Evolutionary conservation across 2,797 vertebrate species (phyloP).

Genomic region (Scleropages formosus): DNA sequence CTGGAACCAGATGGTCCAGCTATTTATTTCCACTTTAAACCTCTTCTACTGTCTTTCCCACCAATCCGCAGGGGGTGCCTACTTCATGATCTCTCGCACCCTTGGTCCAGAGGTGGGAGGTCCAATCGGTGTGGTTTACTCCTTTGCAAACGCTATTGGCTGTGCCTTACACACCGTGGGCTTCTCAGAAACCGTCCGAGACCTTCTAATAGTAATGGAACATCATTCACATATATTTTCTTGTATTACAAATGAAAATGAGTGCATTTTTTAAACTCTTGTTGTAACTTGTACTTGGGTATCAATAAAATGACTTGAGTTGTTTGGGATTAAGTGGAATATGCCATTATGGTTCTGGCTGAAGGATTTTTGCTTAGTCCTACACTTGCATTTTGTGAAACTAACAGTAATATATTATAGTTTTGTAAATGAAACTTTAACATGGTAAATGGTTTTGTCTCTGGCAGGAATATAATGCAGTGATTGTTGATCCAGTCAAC

Average conservation of each 20-base stretch:
- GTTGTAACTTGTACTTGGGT: too few relatives aligned
- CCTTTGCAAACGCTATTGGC: slow-evolving; percentile 67
- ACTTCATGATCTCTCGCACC: slow-evolving; percentile 71
- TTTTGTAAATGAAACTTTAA: neutral
- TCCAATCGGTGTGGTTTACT: slow-evolving; percentile 67
- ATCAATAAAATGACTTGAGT: too few relatives aligned
- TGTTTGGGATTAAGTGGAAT: neutral
- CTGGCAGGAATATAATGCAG: slow-evolving; percentile 55
- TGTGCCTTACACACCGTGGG: slow-evolving; percentile 67
- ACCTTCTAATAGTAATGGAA: slow-evolving; percentile 54
- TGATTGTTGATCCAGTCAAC: slow-evolving; percentile 59
- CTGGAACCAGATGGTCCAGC: too few relatives aligned
- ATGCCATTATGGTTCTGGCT: neutral
- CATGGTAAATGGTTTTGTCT: neutral
- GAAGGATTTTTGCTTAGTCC: neutral
- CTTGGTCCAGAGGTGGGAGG: slow-evolving; percentile 67
- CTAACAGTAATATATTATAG: neutral
- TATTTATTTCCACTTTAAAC: neutral
- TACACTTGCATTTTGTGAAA: neutral
- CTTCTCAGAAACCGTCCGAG: slow-evolving; percentile 66
- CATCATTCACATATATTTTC: neutral
- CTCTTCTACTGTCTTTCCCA: neutral
- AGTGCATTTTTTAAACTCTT: too few relatives aligned
- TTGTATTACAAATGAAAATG: too few relatives aligned
- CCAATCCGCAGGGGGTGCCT: slow-evolving; percentile 57